Conservation (phyloP, 2,888 invertebrate genomes). For the Sinotaia quadrata region DNA sequence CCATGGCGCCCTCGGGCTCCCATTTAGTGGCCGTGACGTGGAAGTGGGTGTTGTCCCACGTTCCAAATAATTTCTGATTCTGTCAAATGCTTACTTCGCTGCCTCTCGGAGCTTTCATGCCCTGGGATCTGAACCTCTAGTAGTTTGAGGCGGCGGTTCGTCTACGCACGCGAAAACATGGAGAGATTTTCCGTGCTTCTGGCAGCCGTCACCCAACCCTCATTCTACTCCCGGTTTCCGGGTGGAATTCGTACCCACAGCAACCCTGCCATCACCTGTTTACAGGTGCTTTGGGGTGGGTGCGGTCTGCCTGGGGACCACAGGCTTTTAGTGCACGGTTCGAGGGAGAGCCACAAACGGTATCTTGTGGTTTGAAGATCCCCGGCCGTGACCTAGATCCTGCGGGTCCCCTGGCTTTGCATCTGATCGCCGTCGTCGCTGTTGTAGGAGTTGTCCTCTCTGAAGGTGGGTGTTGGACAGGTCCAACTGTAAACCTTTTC, state of each 20-base stretch:
- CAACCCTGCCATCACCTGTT: slow-evolving; percentile 36
- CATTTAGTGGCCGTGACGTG: slow-evolving; percentile 31
- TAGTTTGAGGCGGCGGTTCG: slow-evolving; percentile 20
- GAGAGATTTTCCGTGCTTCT: background rate
- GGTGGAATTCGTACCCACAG: slow-evolving; percentile 28
- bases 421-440: too few relatives aligned
- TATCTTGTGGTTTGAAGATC: too few relatives aligned
- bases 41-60: slow-evolving; percentile 39
- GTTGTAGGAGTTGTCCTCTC: too few relatives aligned
- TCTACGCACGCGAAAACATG: background rate
- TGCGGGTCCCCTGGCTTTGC: too few relatives aligned
- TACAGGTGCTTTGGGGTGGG: slow-evolving; percentile 38
- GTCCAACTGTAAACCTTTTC: too few relatives aligned
- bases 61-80: background rate
- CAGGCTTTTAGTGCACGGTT: too few relatives aligned
- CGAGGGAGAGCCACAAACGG: too few relatives aligned
- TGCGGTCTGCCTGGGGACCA: slow-evolving; percentile 33
- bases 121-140: slow-evolving; percentile 22
- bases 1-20: slow-evolving; percentile 14
- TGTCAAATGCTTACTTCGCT: slow-evolving; percentile 38
- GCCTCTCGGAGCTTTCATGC: slow-evolving; percentile 34
- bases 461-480: too few relatives aligned
- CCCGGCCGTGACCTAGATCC: too few relatives aligned
- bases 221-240: slow-evolving; percentile 35
- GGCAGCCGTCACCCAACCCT: slow-evolving; percentile 1